Evolutionary conservation across 2,113 vertebrate species (phyloP).

Genomic region (Strigops habroptila): DNA sequence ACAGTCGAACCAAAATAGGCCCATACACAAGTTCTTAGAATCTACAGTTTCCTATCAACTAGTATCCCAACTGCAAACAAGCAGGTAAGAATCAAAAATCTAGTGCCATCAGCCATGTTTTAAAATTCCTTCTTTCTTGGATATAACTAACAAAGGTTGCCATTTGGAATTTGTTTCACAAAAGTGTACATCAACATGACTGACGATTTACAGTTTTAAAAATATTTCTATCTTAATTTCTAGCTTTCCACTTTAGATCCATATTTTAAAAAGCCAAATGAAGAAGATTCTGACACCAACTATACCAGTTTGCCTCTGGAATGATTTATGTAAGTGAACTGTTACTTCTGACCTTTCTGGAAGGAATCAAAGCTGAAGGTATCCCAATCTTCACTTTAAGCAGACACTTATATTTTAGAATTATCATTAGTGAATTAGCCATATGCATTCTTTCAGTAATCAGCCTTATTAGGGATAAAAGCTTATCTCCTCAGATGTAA

Average conservation of each 20-base stretch:
- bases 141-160: background rate
- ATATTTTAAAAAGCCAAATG: background rate
- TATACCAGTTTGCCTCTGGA: background rate
- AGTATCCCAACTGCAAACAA: background rate
- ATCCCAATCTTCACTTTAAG: background rate
- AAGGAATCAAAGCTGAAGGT: background rate
- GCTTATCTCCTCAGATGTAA: slow-evolving; percentile 40
- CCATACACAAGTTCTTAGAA: background rate
- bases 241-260: background rate
- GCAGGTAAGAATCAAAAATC: background rate
- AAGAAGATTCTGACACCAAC: background rate
- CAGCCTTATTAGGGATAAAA: slow-evolving; percentile 5
- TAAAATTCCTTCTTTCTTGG: background rate
- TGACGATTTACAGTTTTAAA: background rate
- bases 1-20: background rate
- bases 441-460: background rate
- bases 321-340: background rate
- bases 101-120: background rate
- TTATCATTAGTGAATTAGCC: background rate
- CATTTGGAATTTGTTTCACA: background rate
- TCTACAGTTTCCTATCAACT: background rate
- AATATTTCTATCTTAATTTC: background rate
- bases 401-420: background rate
- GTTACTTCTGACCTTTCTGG: background rate
- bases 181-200: background rate